Evolutionary conservation across 2,888 invertebrate genomes (phyloP), one percentile per base, ranked within the genome.

Genomic region (Stenchaetothrips biformis): DNA sequence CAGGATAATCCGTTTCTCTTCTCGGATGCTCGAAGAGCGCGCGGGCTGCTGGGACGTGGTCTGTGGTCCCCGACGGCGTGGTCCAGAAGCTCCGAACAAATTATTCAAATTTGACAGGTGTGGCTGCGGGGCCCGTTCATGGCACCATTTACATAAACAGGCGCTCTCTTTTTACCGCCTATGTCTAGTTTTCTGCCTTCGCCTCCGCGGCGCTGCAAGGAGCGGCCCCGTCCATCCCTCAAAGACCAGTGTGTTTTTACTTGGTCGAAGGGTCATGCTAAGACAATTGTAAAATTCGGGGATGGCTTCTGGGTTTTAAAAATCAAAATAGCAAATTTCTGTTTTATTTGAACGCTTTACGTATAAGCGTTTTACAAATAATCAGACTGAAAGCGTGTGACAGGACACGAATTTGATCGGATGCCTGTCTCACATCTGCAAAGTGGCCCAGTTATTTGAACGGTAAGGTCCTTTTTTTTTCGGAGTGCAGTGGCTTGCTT

Each of bases 31-130:
- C 37, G 37, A 37, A 4, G n/a, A n/a, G n/a, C n/a, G n/a, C n/a
- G 37, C 37, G 37, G 37, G 37, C 37, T 37, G 37, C 37, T 37
- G 37, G 37, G 37, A 59, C 11, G 67, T 74, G 67, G 67, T 74
- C 21, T 11, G 67, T 25, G 9, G 67, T 21, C 67, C 25, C 11
- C 21, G 67, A 7, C 25, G 67, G 67, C 67, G 67, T 74, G 67
- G 67, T 74, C 25, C 67, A 74, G 67, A 74, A 74, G 67, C 67
- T 25, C 21, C 37, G 67, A 25, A 21, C 67, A 21, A 74, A 74
- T 74, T 74, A 74, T 74, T 74, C 67, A 74, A 74, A 74, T 74
- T 74, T 25, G 67, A 74, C 67, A 74, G 67, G 67, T 74, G 67
- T 74, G 67, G 67, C 67, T 25, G 21, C 67, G 25, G 25, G 67